Percentiles rank a stretch among this genome's conserved stretches.
phyloP scores from a whole-genome alignment of 2,113 vertebrate genomes.

The Centropus bengalensis region DNA sequence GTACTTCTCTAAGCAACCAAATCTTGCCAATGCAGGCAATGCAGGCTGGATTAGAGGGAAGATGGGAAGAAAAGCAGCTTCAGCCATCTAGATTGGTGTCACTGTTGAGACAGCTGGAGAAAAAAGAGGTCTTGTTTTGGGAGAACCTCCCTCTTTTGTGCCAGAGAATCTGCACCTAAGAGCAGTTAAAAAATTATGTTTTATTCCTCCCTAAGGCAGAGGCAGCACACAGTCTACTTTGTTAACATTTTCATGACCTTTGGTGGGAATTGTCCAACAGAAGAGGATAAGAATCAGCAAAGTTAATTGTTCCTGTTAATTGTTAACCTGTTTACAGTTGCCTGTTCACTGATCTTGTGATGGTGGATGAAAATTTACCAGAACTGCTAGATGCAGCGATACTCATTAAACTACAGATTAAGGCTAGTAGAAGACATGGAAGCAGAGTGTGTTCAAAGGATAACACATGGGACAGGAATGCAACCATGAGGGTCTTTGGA shows the following conservation, averaged over 20 bases:
- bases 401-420: background rate
- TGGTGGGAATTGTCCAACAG: background rate
- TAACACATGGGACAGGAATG: background rate
- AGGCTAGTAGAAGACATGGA: accelerated
- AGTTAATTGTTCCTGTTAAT: background rate
- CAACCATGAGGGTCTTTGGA: background rate
- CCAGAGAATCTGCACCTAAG: background rate
- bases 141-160: background rate
- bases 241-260: background rate
- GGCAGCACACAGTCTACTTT: accelerated
- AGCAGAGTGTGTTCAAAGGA: background rate
- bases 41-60: background rate
- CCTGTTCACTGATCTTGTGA: background rate
- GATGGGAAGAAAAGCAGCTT: background rate
- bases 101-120: background rate
- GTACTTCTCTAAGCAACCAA: background rate
- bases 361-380: background rate
- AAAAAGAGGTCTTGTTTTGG: background rate
- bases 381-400: background rate
- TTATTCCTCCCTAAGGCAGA: background rate
- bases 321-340: background rate
- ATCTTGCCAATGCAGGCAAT: background rate
- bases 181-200: background rate
- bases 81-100: background rate
- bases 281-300: background rate